Percentiles rank a stretch among this genome's conserved stretches.
Evolutionary conservation across 2,113 vertebrate genomes (phyloP).

Genomic region (Sprattus sprattus): DNA sequence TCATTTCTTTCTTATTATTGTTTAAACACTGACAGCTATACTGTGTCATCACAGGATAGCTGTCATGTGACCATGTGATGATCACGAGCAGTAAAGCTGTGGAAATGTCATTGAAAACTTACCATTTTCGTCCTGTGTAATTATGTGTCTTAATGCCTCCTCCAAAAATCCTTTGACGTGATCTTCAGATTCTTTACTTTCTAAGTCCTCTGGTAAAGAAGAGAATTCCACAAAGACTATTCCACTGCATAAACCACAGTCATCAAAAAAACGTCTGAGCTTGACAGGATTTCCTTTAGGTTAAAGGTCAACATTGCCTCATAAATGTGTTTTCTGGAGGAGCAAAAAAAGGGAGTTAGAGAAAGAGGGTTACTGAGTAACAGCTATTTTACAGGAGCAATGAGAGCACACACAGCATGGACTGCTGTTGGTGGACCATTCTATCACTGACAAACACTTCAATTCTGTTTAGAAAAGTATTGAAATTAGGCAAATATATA

Average conservation of each 20-base stretch:
- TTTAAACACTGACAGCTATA: not conserved
- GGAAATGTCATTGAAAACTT: not conserved
- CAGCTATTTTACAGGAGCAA: not conserved
- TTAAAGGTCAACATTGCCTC: not conserved
- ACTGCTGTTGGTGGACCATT: not conserved
- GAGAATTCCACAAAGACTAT: not conserved
- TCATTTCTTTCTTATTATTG: not conserved
- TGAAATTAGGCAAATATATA: too few relatives aligned
- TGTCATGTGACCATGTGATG: not conserved
- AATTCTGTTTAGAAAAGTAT: too few relatives aligned
- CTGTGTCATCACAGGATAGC: not conserved
- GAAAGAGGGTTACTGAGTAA: not conserved
- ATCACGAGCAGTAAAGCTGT: not conserved
- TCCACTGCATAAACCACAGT: not conserved
- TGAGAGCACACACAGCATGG: not conserved
- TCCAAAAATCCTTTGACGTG: not conserved
- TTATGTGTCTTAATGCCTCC: not conserved
- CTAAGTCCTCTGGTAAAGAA: not conserved
- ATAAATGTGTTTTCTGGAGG: not conserved
- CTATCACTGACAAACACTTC: not conserved
- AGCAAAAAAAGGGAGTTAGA: not conserved
- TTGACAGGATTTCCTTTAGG: slow-evolving; percentile 19
- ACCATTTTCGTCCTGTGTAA: not conserved
- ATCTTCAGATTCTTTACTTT: not conserved
- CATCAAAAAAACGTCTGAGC: not conserved